phyloP scores from a whole-genome alignment of 2,888 invertebrate species.

The Trachelus troglodyta region DNA sequence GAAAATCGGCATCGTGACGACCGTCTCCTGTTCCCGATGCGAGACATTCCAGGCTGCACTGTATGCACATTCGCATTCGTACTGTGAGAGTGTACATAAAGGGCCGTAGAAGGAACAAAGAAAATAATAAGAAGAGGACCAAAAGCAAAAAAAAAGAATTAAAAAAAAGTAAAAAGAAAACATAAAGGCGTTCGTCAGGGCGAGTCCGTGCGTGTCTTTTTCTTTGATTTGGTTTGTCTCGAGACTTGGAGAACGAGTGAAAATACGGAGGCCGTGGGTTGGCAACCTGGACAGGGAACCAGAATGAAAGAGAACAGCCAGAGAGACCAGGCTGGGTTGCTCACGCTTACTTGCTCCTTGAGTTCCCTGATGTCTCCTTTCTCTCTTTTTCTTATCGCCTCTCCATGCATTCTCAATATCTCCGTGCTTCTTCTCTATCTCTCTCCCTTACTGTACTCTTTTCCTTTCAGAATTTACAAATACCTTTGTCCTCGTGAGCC shows the following conservation, averaged over 20 bases:
- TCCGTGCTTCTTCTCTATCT: background rate
- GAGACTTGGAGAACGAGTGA: slow-evolving; percentile 22
- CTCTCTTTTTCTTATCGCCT: slow-evolving; percentile 8
- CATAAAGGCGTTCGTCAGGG: background rate
- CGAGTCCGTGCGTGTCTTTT: background rate
- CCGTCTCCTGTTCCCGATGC: background rate
- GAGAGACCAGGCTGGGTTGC: slow-evolving; percentile 11
- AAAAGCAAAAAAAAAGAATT: background rate
- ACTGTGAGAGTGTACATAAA: background rate
- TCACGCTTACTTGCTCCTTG: background rate
- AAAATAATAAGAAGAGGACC: background rate
- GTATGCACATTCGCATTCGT: background rate
- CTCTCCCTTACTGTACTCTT: background rate
- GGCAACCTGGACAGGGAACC: slow-evolving; percentile 11
- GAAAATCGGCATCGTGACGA: background rate
- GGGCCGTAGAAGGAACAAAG: background rate
- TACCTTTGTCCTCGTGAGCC: background rate
- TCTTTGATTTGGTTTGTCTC: slow-evolving; percentile 3
- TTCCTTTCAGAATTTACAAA: background rate
- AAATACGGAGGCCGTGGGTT: slow-evolving; percentile 14
- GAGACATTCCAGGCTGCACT: background rate
- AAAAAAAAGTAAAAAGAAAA: background rate
- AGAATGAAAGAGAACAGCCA: slow-evolving; percentile 14
- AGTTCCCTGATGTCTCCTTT: slow-evolving; percentile 1
- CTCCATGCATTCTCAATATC: background rate